Percentiles rank a stretch among this genome's conserved stretches.
These are phyloP conservation scores for Actinia tenebrosa DNA, from an alignment of 64 coral and sea anemone genomes.

Conservation along the genomic window DNA sequence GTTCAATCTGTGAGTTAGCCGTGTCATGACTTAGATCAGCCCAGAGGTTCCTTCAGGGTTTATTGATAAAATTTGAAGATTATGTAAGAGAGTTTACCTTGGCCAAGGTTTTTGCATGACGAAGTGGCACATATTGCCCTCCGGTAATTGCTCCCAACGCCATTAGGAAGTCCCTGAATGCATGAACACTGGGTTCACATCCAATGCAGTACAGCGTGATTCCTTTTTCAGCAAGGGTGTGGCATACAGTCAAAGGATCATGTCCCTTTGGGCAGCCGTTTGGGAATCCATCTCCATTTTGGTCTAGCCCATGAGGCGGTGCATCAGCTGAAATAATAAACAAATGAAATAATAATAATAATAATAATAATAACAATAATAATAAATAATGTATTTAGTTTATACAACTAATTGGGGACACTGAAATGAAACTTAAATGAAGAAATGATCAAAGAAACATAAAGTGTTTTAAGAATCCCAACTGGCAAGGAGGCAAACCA, in stretches of 20 bases:
- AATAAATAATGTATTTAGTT: no score
- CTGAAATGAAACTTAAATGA: not conserved
- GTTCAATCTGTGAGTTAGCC: no score
- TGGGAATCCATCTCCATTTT: conserved; percentile 66
- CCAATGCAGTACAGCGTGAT: conserved; percentile 91
- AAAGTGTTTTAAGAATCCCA: no score
- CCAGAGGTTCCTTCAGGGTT: not conserved
- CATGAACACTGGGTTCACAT: conserved; percentile 68
- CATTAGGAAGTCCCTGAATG: conserved; percentile 75
- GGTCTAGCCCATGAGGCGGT: conserved; percentile 81
- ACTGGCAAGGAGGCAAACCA: no score
- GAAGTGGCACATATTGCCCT: conserved; percentile 88
- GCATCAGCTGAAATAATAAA: conserved; percentile 67
- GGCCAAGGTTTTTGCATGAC: conserved; percentile 47
- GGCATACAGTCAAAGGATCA: conserved; percentile 68
- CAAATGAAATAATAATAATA: not conserved
- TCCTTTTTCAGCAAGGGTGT: conserved; percentile 69
- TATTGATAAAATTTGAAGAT: no score
- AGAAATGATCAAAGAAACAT: no score
- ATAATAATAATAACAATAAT: no score
- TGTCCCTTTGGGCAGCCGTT: conserved; percentile 66
- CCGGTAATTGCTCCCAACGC: conserved; percentile 77
- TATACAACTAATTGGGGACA: no score
- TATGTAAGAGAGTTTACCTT: conserved; percentile 33
- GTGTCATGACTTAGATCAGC: not conserved